Base-by-base conservation (phyloP, 53 echinoderm and acorn worm species). In the Actinopyga echinites region DNA sequence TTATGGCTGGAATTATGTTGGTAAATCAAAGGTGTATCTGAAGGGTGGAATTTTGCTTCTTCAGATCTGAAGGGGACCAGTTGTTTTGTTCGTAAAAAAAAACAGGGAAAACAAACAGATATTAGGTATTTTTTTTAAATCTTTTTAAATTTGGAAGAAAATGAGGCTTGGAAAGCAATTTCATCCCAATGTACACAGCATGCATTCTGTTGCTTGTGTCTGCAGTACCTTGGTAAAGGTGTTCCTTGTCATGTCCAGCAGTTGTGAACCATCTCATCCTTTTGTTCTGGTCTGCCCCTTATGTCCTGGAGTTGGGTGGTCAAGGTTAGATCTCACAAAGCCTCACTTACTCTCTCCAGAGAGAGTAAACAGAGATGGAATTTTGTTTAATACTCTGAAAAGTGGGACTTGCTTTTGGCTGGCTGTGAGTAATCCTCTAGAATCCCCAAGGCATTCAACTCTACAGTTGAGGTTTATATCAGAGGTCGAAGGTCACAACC, bases 351-450 rank as follows among this genome's bases (percentile, higher is more conserved):
- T 71, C 40, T 71, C 71, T 71, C 71, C 40, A 13, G 40, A 34
- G 71, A 71, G 71, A 34, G 44, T 68, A 68, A 38, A 68, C 68
- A 68, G 22, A 38, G 35, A 5, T 43, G 71, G 71, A 44, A 71
- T 71, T 23, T 15, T 49, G 49, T 44, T 44, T 42, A 43, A 69
- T 40, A 38, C 69, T n/a, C n/a, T n/a, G 43, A 69, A n/a, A 69
- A 69, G 43, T 71, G 71, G 71, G 71, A 40, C 71, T 71, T 71
- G 9, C 44, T 71, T 71, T 71, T 40, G 22, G 71, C 71, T 43
- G 23, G 36, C 71, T 40, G 71, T 71, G 71, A 71, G 71, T 71
- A 31, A 71, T 35, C 37, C 71, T 1, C 36, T 71, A 10, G 38
- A 21, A 71, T 71, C 71, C 71, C 71, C 28, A 22, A 71, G 71